Base-by-base conservation (phyloP, 2,797 vertebrate genomes). In the Neoniphon sammara region DNA sequence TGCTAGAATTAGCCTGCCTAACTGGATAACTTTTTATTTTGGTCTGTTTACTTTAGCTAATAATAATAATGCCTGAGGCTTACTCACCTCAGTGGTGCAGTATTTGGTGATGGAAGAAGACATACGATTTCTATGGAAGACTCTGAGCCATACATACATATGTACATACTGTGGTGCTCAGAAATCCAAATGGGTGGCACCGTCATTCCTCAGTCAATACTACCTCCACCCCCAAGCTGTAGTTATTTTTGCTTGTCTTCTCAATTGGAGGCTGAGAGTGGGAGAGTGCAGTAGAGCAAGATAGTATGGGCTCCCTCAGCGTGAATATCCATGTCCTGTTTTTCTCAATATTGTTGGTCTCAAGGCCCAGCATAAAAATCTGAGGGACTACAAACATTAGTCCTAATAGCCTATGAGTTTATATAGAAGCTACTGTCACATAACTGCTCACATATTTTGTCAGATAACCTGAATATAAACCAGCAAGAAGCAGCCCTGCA, bases 221-320 rank as follows among this genome's bases (percentile, higher is more conserved):
- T 69, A 75, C 62, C 66, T 89, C 84, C 83, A 81, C 89, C 88
- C 78, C 77, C 84, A 60, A 63, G 78, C 82, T 83, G 81, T 44
- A 84, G 88, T 90, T 92, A 90, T 92, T 92, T 92, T 89, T 85
- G 83, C 66, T 69, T 87, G 77, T 71, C 66, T 55, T 76, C 75
- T 64, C 56, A 30, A 73, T 74, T 67, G 74, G 70, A 0, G 53
- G 74, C 77, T 75, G 57, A 44, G 64, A 82, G 77, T 84, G 80
- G 82, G 68, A 77, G 81, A 81, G 60, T 60, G 77, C 71, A 64
- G 83, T 20, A 31, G n/a, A 83, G 77, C 83, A 4, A 52, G 9
- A 46, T 5, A 71, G 59, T 42, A 53, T 49, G 42, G 11, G 46
- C 27, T 73, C 73, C 31, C 42, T 60, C 17, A 21, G 56, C 65